Base-by-base conservation (phyloP, 2,113 vertebrate species). In the Polypterus bichir region DNA sequence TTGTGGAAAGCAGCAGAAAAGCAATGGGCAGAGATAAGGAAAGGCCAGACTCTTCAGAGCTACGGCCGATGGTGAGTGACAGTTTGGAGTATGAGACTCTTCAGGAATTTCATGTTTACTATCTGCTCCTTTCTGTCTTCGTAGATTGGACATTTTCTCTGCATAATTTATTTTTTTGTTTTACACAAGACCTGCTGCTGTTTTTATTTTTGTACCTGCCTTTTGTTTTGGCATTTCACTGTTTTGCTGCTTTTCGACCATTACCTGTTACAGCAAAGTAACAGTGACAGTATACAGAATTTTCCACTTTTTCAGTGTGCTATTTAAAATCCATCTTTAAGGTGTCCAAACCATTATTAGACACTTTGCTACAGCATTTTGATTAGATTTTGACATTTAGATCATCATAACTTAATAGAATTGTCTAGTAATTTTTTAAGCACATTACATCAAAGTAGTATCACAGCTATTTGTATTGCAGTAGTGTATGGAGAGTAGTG, bases 61-160 rank as follows among this genome's bases (percentile, higher is more conserved):
- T 93, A 73, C 95, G 93, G 80, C 87, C 93, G 78, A 97, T 98
- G 95, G 95, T 98, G 97, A 95, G 95, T 98, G 88, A 79, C 68
- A 68, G 80, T 11, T 83, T 79, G 71, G 92, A 92, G 75, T 90
- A 81, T 78, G 82, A 82, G 60, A 66, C 79, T 73, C 86, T 91
- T 64, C 92, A 91, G 79, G 91, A 96, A 73, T 92, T 96, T 86
- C 91, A 92, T 77, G 84, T 96, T 79, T 94, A 91, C 78, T 96
- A 92, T 86, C 79, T 98, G 76, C 80, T 90, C 76, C 81, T 95
- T 66, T 92, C 86, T 77, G 81, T 97, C 73, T 81, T 97, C 83
- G 81, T 90, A 82, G 93, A 98, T 89, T 94, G 85, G 88, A 82
- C 81, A 71, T 87, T 89, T 73, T 91, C 86, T 44, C 90, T 91